Conservation (phyloP, 2,113 vertebrate species). For the Aspiorhynchus laticeps region DNA sequence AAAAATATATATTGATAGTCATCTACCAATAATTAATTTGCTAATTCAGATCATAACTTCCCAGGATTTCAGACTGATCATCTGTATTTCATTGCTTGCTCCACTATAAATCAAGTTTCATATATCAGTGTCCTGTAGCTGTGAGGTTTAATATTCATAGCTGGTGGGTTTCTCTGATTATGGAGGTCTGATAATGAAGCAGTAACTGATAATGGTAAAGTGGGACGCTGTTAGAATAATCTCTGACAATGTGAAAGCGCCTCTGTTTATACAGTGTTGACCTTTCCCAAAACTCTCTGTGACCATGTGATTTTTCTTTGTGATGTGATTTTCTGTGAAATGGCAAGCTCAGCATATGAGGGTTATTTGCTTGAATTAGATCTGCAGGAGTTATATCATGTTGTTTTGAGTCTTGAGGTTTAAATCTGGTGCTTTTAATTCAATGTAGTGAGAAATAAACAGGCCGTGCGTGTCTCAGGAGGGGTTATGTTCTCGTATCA, state of each 20-base stretch:
- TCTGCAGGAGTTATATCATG: background rate
- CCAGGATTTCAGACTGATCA: background rate
- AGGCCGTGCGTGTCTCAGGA: background rate
- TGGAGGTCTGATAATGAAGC: background rate
- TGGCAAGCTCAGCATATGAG: background rate
- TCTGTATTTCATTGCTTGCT: background rate
- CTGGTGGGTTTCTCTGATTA: background rate
- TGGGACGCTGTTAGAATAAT: slow-evolving; percentile 43
- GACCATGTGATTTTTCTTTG: background rate
- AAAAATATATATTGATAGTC: no score
- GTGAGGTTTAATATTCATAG: background rate
- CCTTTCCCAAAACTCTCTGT: slow-evolving; percentile 30
- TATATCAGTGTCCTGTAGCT: background rate
- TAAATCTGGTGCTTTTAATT: slow-evolving; percentile 26
- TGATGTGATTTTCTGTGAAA: background rate
- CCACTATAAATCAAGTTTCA: background rate
- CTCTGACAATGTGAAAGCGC: slow-evolving; percentile 27
- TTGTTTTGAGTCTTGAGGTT: slow-evolving; percentile 10
- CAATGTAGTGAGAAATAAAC: slow-evolving; percentile 7
- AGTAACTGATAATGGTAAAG: slow-evolving; percentile 29
- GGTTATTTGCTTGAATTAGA: background rate
- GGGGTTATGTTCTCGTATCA: background rate
- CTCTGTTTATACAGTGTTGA: slow-evolving; percentile 48
- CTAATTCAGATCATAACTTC: background rate
- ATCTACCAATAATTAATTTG: no score